Percentiles rank a stretch among this genome's conserved stretches.
These are phyloP conservation scores for Parnassius apollo DNA, from an alignment of 2,888 invertebrate species.

Conservation along the genomic window DNA sequence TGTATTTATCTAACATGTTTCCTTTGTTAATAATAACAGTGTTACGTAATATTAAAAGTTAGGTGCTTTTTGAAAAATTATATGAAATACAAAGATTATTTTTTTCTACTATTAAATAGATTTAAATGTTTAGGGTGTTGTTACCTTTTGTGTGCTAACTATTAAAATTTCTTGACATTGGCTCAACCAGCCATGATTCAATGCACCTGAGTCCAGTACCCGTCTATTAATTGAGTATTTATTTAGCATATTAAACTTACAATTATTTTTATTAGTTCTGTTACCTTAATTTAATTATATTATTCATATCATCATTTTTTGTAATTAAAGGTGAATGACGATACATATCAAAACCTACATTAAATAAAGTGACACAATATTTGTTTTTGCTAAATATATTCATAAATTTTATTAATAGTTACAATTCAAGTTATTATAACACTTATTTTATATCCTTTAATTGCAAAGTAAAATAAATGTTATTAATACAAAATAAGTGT, in stretches of 20 bases:
- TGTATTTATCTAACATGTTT: neutral
- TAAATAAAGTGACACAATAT: too few species aligned
- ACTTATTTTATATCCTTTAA: too few species aligned
- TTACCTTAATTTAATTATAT: too few species aligned
- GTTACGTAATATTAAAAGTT: neutral
- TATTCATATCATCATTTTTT: too few species aligned
- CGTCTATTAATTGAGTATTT: neutral
- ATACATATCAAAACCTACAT: too few species aligned
- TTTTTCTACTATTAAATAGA: constrained; percentile 13
- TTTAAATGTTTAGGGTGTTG: neutral
- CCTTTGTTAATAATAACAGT: neutral
- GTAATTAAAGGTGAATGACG: too few species aligned
- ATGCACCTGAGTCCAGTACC: constrained; percentile 4
- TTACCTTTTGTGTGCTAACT: constrained; percentile 7
- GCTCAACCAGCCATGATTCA: neutral
- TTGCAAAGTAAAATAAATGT: too few species aligned
- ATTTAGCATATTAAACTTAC: neutral
- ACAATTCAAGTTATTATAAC: too few species aligned
- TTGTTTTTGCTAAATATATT: too few species aligned
- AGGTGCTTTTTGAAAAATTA: constrained; percentile 15
- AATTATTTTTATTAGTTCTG: too few species aligned
- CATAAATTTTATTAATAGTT: too few species aligned
- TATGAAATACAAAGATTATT: constrained; percentile 13
- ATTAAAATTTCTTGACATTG: constrained; percentile 4
- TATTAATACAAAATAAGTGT: too few species aligned